Base-by-base conservation (phyloP, 2,113 vertebrate genomes). In the Paramormyrops kingsleyae region DNA sequence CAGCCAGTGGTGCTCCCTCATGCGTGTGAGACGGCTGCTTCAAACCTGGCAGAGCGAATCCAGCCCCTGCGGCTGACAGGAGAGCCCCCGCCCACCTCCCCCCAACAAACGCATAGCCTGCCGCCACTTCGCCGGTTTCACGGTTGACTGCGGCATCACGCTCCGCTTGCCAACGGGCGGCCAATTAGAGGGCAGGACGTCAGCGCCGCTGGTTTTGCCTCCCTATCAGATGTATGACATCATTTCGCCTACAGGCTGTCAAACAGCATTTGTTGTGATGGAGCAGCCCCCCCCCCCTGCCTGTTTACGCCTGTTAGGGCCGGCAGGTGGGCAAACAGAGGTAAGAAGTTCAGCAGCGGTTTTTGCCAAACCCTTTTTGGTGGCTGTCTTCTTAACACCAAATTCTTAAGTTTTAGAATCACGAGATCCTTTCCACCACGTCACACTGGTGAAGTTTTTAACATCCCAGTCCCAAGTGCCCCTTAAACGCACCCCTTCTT, bases 211-310 rank as follows among this genome's bases (percentile, higher is more conserved):
- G 21, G n/a, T 87, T 50, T 53, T 56, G 85, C 27, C n/a, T 47
- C 39, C 87, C 17, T 47, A 31, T 88, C n/a, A 70, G 53, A 8
- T 62, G 17, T 27, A 31, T 88, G 87, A 88, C 59, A 88, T 88
- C 39, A 88, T 27, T 62, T 62, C n/a, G 44, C 59, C 35, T 47
- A 31, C 39, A 46, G 53, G 44, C 59, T 74, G 59, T 70, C 59
- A 74, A 35, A 27, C 44, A 7, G 24, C 44, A 62, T 74, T 88
- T 88, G 35, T 74, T 70, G 39, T 4, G 42, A 27, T 10, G 52
- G 24, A 49, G 24, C 56, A 46, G 10, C 39, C 7, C 52, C 87
- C 19, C 53, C 31, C 49, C 52, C 19, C 19, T 13, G 35, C 80
- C 80, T 85, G 52, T 84, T 27, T 27, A 42, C 19, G 42, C 88